Base-by-base conservation (phyloP, 2,888 invertebrate species). In the Cistogaster globosa region DNA sequence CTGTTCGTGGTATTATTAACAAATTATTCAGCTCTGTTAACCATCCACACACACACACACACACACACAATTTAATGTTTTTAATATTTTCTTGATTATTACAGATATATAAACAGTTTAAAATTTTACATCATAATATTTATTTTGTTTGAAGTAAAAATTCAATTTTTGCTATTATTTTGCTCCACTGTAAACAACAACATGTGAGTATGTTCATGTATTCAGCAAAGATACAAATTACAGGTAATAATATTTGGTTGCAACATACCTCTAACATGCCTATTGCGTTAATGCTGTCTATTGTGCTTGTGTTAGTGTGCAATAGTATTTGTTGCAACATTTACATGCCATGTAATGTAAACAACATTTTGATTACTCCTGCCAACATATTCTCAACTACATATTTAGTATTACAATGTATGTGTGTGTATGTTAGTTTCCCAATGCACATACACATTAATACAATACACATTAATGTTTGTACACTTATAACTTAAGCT, bases 271-370 rank as follows among this genome's bases (percentile, higher is more conserved):
- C 22, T 36, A 55, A 57, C 63, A 76, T 55, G 75, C 18, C 32
- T 26, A 48, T 69, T 53, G 26, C 18, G 16, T 77, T 32, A 26
- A 32, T 38, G 32, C 16, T 38, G 8, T 2, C 5, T 32, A 53
- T 26, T 67, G 53, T 63, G 22, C 45, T 32, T 18, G 57, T 18
- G 57, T 71, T n/a, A 22, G 71, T 48, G 9, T 53, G 67, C 42
- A 38, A 48, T 45, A 72, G 45, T 32, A 69, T 68, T 62, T 76
- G 69, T 68, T 60, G 57, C 68, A 75, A 63, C 76, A 76, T 80
- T 79, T 81, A 80, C 81, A 81, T 38, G 69, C 9, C 68, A 77
- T 77, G 80, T 77, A 71, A 81, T 77, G 84, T 78, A 81, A 85
- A 84, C 76, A 84, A 71, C 69, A 68, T 76, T 82, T 76, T 76